A percentile compares a stretch with the other conserved stretches of the same genome.
Evolutionary conservation across 1,140 invertebrate species (phyloP).

Genomic region (Ptiloglossa arizonensis): DNA sequence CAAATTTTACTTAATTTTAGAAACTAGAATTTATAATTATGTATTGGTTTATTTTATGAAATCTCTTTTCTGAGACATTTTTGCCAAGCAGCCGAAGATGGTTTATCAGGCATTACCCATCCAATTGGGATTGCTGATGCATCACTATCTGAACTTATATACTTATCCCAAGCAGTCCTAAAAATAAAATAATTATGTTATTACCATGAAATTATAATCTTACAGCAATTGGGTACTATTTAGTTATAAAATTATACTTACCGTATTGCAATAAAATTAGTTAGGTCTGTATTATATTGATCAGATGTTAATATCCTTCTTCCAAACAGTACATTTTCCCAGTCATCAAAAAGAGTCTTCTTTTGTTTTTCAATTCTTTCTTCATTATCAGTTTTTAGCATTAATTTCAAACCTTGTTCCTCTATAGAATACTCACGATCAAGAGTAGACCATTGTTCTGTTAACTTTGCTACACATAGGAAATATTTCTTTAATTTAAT

Average conservation of each 20-base stretch:
- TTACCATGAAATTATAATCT: neutral
- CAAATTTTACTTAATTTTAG: conserved; percentile 37
- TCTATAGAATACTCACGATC: conserved; percentile 77
- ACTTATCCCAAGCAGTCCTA: conserved; percentile 83
- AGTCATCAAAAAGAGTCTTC: conserved; percentile 71
- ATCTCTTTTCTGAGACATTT: conserved; percentile 72
- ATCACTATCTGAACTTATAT: conserved; percentile 70
- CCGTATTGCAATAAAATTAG: conserved; percentile 78
- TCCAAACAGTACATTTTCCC: conserved; percentile 76
- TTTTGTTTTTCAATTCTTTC: conserved; percentile 72
- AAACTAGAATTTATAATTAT: conserved; percentile 29
- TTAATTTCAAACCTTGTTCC: conserved; percentile 78
- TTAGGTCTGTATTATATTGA: conserved; percentile 74
- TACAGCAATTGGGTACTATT: neutral
- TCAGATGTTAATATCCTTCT: conserved; percentile 63
- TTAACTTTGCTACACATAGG: conserved; percentile 70
- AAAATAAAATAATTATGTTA: conserved; percentile 67
- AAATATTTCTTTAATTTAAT: conserved; percentile 32
- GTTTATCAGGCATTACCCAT: conserved; percentile 81
- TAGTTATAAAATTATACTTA: conserved; percentile 36
- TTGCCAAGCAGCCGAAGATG: conserved; percentile 78
- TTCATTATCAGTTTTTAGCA: conserved; percentile 77
- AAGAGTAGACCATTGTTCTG: conserved; percentile 73
- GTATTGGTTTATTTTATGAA: conserved; percentile 40
- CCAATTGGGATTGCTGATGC: conserved; percentile 82